Evolutionary conservation across 2,888 invertebrate species (phyloP).

Genomic region (Xanthostigma xanthostigma): DNA sequence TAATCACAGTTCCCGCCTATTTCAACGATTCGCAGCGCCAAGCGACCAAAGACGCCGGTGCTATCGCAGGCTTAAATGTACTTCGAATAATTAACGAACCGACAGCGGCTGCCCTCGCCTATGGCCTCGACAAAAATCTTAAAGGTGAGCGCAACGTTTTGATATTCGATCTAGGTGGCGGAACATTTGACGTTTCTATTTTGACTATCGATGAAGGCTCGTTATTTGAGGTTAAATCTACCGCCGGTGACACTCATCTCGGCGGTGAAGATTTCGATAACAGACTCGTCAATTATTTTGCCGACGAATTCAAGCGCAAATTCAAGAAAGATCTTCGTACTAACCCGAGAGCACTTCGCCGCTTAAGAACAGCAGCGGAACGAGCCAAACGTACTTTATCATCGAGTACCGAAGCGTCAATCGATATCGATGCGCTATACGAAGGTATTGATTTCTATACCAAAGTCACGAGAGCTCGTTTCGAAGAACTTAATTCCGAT

Average conservation of each 20-base stretch:
- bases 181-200: conserved; percentile 71
- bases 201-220: conserved; percentile 67
- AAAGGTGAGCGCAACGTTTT: conserved; percentile 45
- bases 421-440: conserved; percentile 34
- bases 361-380: conserved; percentile 35
- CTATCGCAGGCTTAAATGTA: conserved; percentile 60
- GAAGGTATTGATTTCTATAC: conserved; percentile 44
- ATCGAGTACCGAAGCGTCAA: conserved; percentile 33
- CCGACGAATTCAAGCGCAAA: conserved; percentile 39
- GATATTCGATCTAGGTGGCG: conserved; percentile 47
- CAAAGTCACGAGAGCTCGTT: conserved; percentile 57
- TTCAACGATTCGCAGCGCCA: conserved; percentile 56
- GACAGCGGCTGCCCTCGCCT: conserved; percentile 57
- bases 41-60: conserved; percentile 74
- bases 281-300: conserved; percentile 38
- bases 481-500: conserved; percentile 60
- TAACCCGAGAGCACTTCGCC: conserved; percentile 30
- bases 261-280: conserved; percentile 58
- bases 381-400: conserved; percentile 34
- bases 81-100: conserved; percentile 73
- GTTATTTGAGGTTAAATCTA: conserved; percentile 64
- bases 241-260: conserved; percentile 72
- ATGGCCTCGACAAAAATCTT: conserved; percentile 54
- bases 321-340: conserved; percentile 30
- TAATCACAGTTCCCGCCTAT: conserved; percentile 64